phyloP scores from a whole-genome alignment of 2,888 invertebrate species.

The Elgonia sp. region DNA sequence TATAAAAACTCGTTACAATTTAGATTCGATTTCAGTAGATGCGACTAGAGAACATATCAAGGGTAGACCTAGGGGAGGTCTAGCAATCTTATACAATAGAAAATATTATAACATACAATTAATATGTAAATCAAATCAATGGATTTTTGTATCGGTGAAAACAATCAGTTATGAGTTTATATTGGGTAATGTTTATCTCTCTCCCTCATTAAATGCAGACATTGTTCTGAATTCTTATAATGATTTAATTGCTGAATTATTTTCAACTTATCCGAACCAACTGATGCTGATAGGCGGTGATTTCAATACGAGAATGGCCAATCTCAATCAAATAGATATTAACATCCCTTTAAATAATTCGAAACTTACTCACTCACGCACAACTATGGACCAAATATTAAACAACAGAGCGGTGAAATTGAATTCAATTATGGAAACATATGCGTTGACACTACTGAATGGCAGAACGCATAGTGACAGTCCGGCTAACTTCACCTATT shows the following conservation, averaged over 20 bases:
- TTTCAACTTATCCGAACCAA: not conserved
- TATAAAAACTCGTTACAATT: not conserved
- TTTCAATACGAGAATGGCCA: not conserved
- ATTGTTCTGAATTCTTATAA: too few relatives aligned
- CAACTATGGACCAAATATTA: not conserved
- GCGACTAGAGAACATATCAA: not conserved
- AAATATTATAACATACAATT: not conserved
- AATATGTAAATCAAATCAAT: not conserved
- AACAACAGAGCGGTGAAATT: not conserved
- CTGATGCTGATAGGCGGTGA: not conserved
- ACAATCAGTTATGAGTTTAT: not conserved
- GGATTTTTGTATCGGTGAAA: not conserved
- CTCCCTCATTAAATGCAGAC: not conserved
- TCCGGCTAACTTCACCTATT: not conserved
- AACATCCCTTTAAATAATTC: not conserved
- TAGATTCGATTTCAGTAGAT: not conserved
- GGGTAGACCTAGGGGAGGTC: not conserved
- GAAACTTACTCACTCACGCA: not conserved
- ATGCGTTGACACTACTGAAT: not conserved
- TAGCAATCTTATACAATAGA: not conserved
- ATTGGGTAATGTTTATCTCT: not conserved
- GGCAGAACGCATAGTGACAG: not conserved
- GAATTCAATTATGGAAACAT: not conserved
- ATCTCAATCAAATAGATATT: not conserved
- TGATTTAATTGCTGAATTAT: not conserved